Base-by-base conservation (phyloP, 2,888 invertebrate genomes). In the Cheilosia vulpina region DNA sequence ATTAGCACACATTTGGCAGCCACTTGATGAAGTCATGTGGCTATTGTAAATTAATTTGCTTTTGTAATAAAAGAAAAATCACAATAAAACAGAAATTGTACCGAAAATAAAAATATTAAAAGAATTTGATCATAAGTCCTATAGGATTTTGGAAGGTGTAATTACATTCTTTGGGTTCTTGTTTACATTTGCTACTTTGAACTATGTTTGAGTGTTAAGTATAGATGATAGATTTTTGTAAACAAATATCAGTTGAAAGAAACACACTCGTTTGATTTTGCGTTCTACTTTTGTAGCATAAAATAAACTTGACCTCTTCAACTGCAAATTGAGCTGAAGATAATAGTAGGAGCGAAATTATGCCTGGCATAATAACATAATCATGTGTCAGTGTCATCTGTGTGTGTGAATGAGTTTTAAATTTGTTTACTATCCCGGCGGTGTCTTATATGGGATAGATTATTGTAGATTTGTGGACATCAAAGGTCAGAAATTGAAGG, bases 51-150 rank as follows among this genome's bases (percentile, higher is more conserved):
- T 15, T 21, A 11, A 15, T 1, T n/a, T 7, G 17, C 31, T 34
- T 9, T 34, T 13, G 4, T 0, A 38, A 38, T 38, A 13, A 19
- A 57, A 57, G 2, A 1, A 19, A 41, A n/a, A 60, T 3, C 24
- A 1, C 15, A 9, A 21, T 21, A 58, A 38, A 58, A 38, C 2
- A 45, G n/a, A 2, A 7, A 13, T 62, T 11, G n/a, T n/a, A 60
- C 1, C 24, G 38, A 60, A 60, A 47, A 47, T 47, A 2, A 31
- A 31, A 27, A 27, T 27, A 0, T 7, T 45, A 4, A 13, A 17
- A 17, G 34, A 65, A 65, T 65, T 52, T n/a, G n/a, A 38, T 31
- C 19, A 65, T 65, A 65, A 65, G 50, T 65, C 52, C n/a, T 38
- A 38, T 50, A 38, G 13, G 38, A 47, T 47, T 62, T 47, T 19